Base-by-base conservation (phyloP, 2,888 invertebrate genomes). In the Amphimallon solstitiale region DNA sequence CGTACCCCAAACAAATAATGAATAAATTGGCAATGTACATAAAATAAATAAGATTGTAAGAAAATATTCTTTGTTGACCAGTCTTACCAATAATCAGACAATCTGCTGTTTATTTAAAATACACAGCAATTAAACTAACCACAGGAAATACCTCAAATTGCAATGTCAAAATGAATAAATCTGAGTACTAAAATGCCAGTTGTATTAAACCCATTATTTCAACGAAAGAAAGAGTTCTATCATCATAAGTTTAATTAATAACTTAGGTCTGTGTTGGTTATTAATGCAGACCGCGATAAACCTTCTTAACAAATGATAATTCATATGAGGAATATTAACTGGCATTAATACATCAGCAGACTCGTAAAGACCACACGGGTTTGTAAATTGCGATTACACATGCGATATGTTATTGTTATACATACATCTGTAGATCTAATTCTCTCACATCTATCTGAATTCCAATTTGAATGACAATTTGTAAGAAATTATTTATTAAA, bases 281-380 rank as follows among this genome's bases (percentile, higher is more conserved):
- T 56, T 56, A 56, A 40, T 40, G n/a, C 40, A 21, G 38, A 14
- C 23, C 37, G 48, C 17, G 62, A 62, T 62, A 49, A 38, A 48
- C 37, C 38, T 21, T 49, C 21, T 35, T 45, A 37, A 17, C 35
- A 48, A 62, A 62, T 49, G 23, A 35, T 62, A 49, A 62, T 62
- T 62, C 49, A 49, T 38, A 38, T 12, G 14, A 19, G 15, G 48
- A 21, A 21, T 62, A 62, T 62, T 62, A 49, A 49, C 9, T 38
- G 37, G 14, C 21, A 48, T 62, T 62, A 62, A 62, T 49, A 10
- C 48, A 49, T 62, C 62, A 62, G 23, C 62, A 21, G 3, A 29
- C 12, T 45, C 60, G 21, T 60, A 60, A 60, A 60, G 34, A 23
- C 17, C 6, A 29, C 14, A n/a, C 45, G 23, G 9, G 17, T 45